A percentile compares a stretch with the other conserved stretches of the same genome.
These are phyloP conservation scores for Schizothorax lantsangensis DNA, from an alignment of 2,797 vertebrate species.

Conservation along the genomic window DNA sequence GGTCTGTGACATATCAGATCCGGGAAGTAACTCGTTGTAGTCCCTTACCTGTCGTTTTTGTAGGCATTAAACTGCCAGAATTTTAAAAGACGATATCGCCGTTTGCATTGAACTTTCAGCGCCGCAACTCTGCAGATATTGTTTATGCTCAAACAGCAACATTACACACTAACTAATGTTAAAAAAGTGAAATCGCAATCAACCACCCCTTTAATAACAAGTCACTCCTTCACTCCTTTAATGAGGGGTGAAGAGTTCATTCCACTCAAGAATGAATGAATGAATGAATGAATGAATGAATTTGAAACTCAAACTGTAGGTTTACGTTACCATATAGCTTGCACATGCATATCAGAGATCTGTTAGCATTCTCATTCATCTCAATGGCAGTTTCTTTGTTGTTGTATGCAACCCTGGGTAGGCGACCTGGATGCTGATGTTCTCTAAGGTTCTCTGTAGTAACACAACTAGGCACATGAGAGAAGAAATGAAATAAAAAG, in stretches of 20 bases:
- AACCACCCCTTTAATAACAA: no score
- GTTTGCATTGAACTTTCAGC: no score
- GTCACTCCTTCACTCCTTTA: neutral
- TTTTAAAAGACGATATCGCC: no score
- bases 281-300: neutral
- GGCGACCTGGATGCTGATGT: neutral
- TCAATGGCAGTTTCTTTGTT: neutral
- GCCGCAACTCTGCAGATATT: no score
- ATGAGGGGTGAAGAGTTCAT: conserved; percentile 31
- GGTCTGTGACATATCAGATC: no score
- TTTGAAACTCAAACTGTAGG: neutral
- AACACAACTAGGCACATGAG: neutral
- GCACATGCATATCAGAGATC: neutral
- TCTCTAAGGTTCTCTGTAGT: neutral
- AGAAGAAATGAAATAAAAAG: neutral
- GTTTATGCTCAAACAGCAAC: no score
- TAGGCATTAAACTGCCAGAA: no score
- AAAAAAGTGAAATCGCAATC: no score
- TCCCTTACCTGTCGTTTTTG: no score
- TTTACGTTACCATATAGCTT: neutral
- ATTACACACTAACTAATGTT: no score
- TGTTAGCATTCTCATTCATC: neutral
- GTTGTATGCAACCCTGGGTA: neutral
- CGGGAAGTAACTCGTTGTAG: no score
- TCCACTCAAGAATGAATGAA: neutral